These are phyloP conservation scores for Sitta europaea DNA, from an alignment of 2,113 vertebrate genomes.

Conservation along the genomic window DNA sequence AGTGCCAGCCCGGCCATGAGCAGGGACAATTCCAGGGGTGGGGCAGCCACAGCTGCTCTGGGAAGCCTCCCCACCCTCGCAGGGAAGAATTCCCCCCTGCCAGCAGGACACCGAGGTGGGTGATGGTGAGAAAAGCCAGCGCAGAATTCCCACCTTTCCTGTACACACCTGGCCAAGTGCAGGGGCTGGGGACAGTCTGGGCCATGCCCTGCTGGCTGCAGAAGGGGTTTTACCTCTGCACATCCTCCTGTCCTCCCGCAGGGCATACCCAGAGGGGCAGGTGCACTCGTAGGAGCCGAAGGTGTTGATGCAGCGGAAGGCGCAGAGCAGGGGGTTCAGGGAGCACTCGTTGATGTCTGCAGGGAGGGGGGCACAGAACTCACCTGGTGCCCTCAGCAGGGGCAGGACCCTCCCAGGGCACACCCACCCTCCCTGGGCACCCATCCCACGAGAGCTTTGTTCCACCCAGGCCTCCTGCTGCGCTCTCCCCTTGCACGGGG, in stretches of 20 bases:
- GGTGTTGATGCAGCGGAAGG: slow-evolving; percentile 94
- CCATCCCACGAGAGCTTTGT: not conserved
- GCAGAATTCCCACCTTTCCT: not conserved
- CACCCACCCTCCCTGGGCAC: fast-evolving
- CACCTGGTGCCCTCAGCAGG: not conserved
- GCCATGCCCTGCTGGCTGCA: not conserved
- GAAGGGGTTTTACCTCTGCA: slow-evolving; percentile 82
- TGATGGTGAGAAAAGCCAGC: not conserved
- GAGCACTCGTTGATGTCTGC: slow-evolving; percentile 91
- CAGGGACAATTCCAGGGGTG: not conserved
- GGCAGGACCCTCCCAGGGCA: not conserved
- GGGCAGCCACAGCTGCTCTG: not conserved
- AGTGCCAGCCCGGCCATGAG: not conserved
- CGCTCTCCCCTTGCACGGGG: not conserved
- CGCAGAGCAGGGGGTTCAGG: slow-evolving; percentile 89
- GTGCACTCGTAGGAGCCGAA: slow-evolving; percentile 91
- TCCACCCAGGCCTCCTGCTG: not conserved
- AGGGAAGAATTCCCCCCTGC: not conserved
- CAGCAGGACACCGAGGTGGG: not conserved
- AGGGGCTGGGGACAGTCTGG: not conserved
- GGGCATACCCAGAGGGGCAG: slow-evolving; percentile 87
- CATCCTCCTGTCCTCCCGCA: slow-evolving; percentile 89
- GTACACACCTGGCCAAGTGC: fast-evolving
- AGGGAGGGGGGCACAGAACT: not conserved
- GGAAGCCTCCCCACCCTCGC: not conserved